These are phyloP conservation scores for Stenodema calcarata DNA, from an alignment of 2,888 invertebrate species.

Conservation along the genomic window DNA sequence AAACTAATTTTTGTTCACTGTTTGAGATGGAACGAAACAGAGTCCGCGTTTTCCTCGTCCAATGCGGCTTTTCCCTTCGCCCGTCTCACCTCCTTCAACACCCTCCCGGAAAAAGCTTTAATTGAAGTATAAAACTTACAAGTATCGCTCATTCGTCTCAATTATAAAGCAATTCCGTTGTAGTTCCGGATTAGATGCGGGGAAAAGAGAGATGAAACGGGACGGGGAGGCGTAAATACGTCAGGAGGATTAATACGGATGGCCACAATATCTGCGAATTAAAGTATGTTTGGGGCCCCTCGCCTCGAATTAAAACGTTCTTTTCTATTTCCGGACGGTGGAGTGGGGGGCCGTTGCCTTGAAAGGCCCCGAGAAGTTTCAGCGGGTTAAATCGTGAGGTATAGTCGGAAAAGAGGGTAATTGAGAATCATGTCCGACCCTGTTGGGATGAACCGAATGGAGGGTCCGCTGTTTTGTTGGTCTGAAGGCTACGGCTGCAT, in stretches of 20 bases:
- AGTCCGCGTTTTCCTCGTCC: not conserved
- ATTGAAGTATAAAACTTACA: conserved; percentile 51
- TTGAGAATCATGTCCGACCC: conserved; percentile 2
- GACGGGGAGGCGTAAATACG: conserved; percentile 12
- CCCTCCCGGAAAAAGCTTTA: conserved; percentile 15
- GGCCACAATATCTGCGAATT: conserved; percentile 51
- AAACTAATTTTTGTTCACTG: not conserved
- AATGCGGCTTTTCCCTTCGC: not conserved
- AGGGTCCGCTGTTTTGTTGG: too few relatives aligned
- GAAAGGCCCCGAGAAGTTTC: not conserved
- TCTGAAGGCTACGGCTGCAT: too few relatives aligned
- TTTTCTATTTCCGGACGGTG: not conserved
- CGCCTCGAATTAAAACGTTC: conserved; percentile 40
- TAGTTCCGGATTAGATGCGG: not conserved
- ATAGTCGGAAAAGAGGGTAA: conserved; percentile 1
- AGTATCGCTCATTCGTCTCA: conserved; percentile 50
- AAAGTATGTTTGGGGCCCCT: conserved; percentile 32
- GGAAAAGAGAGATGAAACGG: not conserved
- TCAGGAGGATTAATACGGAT: conserved; percentile 46
- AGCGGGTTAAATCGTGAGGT: conserved; percentile 33
- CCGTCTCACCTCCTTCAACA: not conserved
- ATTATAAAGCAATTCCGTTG: conserved; percentile 51
- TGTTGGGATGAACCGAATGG: too few relatives aligned
- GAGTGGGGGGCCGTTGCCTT: not conserved
- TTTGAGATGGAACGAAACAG: not conserved